Conservation (phyloP, 1,140 invertebrate genomes). For the Halyomorpha halys region DNA sequence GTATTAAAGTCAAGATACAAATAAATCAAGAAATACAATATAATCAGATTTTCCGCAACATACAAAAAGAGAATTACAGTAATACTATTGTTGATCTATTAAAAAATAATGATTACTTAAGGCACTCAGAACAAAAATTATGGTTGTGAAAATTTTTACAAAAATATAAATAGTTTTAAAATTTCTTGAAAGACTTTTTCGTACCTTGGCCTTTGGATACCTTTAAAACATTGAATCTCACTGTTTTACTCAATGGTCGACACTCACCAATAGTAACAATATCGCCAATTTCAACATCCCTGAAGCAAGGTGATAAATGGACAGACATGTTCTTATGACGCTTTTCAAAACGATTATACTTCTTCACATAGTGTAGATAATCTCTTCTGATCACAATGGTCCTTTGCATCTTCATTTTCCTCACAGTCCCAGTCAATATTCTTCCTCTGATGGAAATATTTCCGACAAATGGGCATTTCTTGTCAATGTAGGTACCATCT, state of each 20-base stretch:
- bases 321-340: conserved; percentile 98
- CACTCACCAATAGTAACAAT: conserved; percentile 98
- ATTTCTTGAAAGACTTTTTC: conserved; percentile 93
- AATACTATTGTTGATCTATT: background rate
- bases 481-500: conserved; percentile 98
- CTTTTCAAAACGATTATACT: conserved; percentile 99
- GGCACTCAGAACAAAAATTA: background rate
- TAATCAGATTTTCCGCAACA: no score
- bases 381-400: conserved; percentile 97
- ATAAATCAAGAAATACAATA: no score
- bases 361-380: conserved; percentile 95
- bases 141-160: conserved; percentile 33
- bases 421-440: conserved; percentile 90
- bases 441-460: conserved; percentile 96
- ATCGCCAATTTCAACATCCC: conserved; percentile 94
- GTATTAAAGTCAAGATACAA: no score
- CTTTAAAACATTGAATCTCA: conserved; percentile 97
- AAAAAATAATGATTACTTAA: background rate
- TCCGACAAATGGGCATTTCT: conserved; percentile 99
- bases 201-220: conserved; percentile 87
- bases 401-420: conserved; percentile 98
- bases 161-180: conserved; percentile 40
- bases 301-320: conserved; percentile 97
- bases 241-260: conserved; percentile 95
- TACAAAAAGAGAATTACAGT: no score